Conservation (phyloP, 2,888 invertebrate genomes). For the Drosophila helvetica region DNA sequence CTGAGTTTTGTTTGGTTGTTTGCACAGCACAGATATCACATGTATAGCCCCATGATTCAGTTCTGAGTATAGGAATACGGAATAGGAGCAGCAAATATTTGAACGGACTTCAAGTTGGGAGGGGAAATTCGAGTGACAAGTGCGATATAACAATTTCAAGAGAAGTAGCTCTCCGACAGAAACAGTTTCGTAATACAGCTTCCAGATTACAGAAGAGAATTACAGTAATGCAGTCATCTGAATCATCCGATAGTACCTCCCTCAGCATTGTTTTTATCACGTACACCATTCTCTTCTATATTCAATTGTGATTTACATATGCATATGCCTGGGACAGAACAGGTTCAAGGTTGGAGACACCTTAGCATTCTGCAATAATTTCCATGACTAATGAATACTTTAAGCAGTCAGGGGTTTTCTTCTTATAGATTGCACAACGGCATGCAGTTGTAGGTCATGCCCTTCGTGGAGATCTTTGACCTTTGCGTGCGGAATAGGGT, state of each 20-base stretch:
- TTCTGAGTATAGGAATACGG: slow-evolving; percentile 28
- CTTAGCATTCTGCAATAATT: slow-evolving; percentile 6
- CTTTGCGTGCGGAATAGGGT: slow-evolving; percentile 23
- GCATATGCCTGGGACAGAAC: neutral
- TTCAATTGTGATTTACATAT: neutral
- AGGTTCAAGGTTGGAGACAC: neutral
- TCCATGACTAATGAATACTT: neutral
- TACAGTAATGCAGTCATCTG: neutral
- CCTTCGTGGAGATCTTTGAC: slow-evolving; percentile 56
- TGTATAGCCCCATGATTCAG: slow-evolving; percentile 57
- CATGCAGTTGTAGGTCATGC: slow-evolving; percentile 7
- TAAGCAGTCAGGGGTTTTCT: neutral
- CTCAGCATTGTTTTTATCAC: neutral
- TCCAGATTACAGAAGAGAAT: neutral
- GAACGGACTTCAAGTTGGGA: slow-evolving; percentile 3
- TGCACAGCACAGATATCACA: slow-evolving; percentile 25
- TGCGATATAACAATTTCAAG: slow-evolving; percentile 15
- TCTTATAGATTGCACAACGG: slow-evolving; percentile 2
- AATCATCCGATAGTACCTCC: neutral
- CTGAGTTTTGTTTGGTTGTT: slow-evolving; percentile 56
- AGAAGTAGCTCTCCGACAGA: neutral
- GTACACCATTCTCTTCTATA: neutral
- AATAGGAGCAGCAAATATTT: slow-evolving; percentile 23
- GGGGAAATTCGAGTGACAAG: neutral
- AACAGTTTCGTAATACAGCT: neutral